Percentiles rank a stretch among this genome's conserved stretches.
Conservation (phyloP, 2,797 vertebrate species). For the Protonibea diacanthus region DNA sequence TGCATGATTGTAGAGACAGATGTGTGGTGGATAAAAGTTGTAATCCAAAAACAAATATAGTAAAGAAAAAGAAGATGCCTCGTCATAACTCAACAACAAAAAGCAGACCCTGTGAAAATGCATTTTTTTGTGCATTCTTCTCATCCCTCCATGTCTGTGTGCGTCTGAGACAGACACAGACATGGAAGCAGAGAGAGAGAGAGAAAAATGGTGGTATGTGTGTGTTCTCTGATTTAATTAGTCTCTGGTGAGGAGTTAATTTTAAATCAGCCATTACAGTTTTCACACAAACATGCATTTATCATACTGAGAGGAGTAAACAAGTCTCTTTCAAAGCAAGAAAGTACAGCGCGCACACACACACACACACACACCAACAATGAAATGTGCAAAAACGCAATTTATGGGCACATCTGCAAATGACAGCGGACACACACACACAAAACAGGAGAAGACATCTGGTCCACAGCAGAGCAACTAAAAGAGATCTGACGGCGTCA, state of each 20-base stretch:
- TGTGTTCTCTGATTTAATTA: constrained; percentile 49
- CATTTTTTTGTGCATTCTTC: not conserved
- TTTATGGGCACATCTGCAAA: constrained; percentile 46
- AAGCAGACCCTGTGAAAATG: not conserved
- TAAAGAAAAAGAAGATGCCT: not conserved
- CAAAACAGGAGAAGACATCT: constrained; percentile 45
- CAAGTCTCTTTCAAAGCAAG: constrained; percentile 21
- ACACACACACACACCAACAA: not conserved
- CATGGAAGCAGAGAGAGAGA: not conserved
- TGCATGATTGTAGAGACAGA: not conserved
- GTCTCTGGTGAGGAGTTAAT: constrained; percentile 55
- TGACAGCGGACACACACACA: constrained; percentile 25
- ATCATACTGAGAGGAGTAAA: constrained; percentile 56
- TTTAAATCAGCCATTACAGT: constrained; percentile 55
- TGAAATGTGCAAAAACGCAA: constrained; percentile 12
- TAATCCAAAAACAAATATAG: not conserved
- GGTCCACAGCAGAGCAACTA: constrained; percentile 33
- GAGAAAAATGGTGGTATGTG: constrained; percentile 22
- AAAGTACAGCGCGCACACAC: not conserved
- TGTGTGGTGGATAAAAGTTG: not conserved
- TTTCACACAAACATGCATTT: constrained; percentile 65
- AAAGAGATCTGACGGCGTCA: constrained; percentile 27
- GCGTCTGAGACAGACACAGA: not conserved
- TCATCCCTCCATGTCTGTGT: not conserved
- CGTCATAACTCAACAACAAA: not conserved